phyloP scores from a whole-genome alignment of 2,113 vertebrate genomes.

The Clinocottus analis region DNA sequence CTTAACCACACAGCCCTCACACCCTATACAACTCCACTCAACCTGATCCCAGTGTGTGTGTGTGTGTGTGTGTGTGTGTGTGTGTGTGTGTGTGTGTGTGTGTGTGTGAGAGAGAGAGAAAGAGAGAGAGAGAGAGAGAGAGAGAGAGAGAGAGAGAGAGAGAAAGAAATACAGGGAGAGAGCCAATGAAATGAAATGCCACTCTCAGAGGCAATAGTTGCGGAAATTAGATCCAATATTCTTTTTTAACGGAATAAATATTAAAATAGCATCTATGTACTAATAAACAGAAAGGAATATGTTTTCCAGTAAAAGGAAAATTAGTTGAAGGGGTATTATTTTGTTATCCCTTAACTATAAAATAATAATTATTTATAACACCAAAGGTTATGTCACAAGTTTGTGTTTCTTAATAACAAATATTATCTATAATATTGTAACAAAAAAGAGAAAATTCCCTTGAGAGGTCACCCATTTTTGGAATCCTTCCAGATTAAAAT shows the following conservation, averaged over 20 bases:
- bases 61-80: slow-evolving; percentile 25
- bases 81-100: slow-evolving; percentile 7
- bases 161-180: neutral
- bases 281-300: neutral
- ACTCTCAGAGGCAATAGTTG: neutral
- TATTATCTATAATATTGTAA: too few species aligned
- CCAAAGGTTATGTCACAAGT: neutral
- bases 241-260: neutral
- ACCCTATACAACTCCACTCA: slow-evolving; percentile 70
- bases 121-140: neutral
- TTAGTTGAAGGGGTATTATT: too few species aligned
- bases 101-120: slow-evolving; percentile 1
- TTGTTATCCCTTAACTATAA: too few species aligned
- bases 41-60: slow-evolving; percentile 36
- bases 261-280: neutral
- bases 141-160: slow-evolving; percentile 9
- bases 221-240: neutral
- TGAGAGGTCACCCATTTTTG: too few species aligned
- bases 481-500: too few species aligned
- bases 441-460: too few species aligned
- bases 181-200: neutral
- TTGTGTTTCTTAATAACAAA: neutral
- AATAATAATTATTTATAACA: neutral
- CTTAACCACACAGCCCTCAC: slow-evolving; percentile 75
- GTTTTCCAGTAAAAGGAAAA: too few species aligned